phyloP scores from a whole-genome alignment of 2,113 vertebrate species.

The Dolichotis patagonum region DNA sequence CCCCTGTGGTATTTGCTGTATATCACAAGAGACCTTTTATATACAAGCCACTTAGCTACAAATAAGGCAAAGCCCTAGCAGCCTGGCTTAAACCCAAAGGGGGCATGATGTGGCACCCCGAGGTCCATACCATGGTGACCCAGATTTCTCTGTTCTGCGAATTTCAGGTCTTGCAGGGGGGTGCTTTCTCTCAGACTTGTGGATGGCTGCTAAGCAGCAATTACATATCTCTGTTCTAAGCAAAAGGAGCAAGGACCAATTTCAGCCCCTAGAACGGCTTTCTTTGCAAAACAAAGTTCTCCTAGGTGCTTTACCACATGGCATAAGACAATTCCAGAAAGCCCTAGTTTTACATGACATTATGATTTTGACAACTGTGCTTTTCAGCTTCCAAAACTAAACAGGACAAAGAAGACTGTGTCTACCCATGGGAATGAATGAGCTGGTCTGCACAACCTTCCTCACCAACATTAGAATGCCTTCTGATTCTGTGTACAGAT shows the following conservation, averaged over 20 bases:
- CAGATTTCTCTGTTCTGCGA: not conserved
- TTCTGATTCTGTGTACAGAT: not conserved
- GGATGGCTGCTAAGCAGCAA: not conserved
- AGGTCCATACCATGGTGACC: not conserved
- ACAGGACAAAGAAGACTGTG: not conserved
- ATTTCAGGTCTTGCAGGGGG: accelerated
- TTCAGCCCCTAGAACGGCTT: not conserved
- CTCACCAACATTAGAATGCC: too few species aligned
- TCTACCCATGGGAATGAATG: not conserved
- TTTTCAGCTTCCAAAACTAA: not conserved
- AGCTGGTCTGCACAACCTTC: too few species aligned
- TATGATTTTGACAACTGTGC: not conserved
- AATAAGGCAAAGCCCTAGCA: not conserved
- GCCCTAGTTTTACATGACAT: not conserved
- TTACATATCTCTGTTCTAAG: not conserved
- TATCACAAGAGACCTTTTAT: not conserved
- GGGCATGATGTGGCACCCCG: accelerated
- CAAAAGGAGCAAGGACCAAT: too few species aligned
- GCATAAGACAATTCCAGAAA: not conserved
- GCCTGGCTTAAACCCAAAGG: not conserved
- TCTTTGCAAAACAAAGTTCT: not conserved
- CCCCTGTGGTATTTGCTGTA: not conserved
- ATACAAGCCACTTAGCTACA: not conserved
- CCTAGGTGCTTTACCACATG: not conserved
- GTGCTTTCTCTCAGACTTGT: not conserved